A percentile compares a stretch with the other conserved stretches of the same genome.
Conservation (phyloP, 2,888 invertebrate genomes). For the Plebejus melissa region DNA sequence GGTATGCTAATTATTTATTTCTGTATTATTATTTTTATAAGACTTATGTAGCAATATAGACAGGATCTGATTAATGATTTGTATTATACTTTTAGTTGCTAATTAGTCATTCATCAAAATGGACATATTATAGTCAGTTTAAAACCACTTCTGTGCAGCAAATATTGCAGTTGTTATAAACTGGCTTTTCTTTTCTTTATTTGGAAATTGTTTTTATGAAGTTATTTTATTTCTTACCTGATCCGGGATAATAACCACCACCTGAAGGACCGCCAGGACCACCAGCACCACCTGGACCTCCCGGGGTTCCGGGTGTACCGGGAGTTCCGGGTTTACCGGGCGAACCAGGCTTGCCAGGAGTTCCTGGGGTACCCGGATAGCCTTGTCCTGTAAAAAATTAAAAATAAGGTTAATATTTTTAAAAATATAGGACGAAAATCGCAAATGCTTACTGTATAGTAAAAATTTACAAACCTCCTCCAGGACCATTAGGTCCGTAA, state of each 20-base stretch:
- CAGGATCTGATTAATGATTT: too few species aligned
- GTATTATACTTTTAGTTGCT: too few species aligned
- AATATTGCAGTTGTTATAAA: too few species aligned
- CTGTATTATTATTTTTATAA: too few species aligned
- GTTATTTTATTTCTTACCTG: not conserved
- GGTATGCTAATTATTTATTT: too few species aligned
- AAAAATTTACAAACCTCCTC: conserved; percentile 33
- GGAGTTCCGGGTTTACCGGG: conserved; percentile 42
- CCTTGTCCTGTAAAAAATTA: not conserved
- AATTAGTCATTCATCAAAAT: too few species aligned
- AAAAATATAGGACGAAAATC: not conserved
- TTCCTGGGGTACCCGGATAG: not conserved
- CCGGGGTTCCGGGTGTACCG: conserved; percentile 52
- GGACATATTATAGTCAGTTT: too few species aligned
- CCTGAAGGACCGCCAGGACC: not conserved
- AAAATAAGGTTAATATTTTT: not conserved
- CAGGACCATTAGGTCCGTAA: conserved; percentile 43
- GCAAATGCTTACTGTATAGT: not conserved
- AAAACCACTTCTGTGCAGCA: too few species aligned
- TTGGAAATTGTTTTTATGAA: too few species aligned
- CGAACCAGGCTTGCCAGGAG: conserved; percentile 22
- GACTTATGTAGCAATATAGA: too few species aligned
- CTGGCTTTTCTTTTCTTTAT: too few species aligned
- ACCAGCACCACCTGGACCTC: conserved; percentile 33
- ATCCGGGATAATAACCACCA: not conserved